Percentiles rank a stretch among this genome's conserved stretches.
Conservation (phyloP, 2,113 vertebrate species). For the Cephalopterus ornatus region DNA sequence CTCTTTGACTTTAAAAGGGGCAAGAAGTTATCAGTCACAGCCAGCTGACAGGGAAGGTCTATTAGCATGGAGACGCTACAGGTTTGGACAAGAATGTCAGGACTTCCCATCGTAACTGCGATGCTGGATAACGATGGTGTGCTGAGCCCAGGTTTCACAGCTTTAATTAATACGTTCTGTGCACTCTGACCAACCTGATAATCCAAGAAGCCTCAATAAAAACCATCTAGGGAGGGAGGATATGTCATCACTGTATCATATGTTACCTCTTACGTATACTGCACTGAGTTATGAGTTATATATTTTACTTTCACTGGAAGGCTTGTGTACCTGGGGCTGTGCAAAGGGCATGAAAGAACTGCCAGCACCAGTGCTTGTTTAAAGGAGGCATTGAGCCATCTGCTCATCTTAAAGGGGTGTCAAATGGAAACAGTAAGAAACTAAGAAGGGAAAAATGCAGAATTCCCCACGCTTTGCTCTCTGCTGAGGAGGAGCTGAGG, state of each 20-base stretch:
- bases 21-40: not conserved
- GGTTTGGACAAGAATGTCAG: not conserved
- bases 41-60: slow-evolving; percentile 15
- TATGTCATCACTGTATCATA: slow-evolving; percentile 22
- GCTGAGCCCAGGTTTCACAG: not conserved
- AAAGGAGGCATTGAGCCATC: not conserved
- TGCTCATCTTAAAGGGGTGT: not conserved
- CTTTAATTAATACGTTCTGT: slow-evolving; percentile 54
- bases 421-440: not conserved
- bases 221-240: slow-evolving; percentile 22
- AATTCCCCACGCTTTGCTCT: not conserved
- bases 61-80: not conserved
- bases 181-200: slow-evolving; percentile 44
- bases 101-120: not conserved
- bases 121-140: not conserved
- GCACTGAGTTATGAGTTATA: not conserved
- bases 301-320: not conserved
- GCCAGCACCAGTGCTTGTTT: not conserved
- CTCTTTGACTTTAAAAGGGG: slow-evolving; percentile 2
- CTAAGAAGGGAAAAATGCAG: not conserved
- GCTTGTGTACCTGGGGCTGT: not conserved
- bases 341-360: not conserved
- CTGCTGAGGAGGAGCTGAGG: not conserved
- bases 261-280: not conserved
- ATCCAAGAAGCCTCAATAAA: slow-evolving; percentile 47